Evolutionary conservation across 2,113 vertebrate genomes (phyloP).

Genomic region (Psilopsiagon aurifrons): DNA sequence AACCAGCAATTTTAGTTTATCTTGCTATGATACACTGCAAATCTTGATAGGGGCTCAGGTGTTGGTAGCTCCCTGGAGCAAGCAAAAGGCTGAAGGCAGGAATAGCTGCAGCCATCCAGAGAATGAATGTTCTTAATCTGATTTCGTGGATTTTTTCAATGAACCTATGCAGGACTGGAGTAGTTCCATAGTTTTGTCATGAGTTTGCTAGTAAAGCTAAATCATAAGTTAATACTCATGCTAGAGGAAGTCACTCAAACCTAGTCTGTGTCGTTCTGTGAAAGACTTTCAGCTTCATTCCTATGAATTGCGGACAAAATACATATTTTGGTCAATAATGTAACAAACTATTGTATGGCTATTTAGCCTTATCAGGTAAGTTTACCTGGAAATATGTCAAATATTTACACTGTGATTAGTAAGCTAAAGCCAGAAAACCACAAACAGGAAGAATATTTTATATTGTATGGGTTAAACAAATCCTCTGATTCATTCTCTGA

Average conservation of each 20-base stretch:
- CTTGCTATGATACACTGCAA: background rate
- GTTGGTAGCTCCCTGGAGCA: background rate
- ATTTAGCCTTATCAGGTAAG: background rate
- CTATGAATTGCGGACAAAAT: background rate
- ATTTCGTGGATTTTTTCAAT: background rate
- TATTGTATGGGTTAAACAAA: background rate
- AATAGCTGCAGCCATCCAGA: background rate
- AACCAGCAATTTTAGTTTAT: background rate
- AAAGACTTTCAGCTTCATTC: background rate
- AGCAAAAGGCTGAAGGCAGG: background rate
- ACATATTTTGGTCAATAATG: background rate
- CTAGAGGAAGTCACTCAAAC: background rate
- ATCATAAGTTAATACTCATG: background rate
- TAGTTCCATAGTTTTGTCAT: background rate
- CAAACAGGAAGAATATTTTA: slow-evolving; percentile 1
- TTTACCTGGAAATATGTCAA: background rate
- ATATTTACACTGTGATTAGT: background rate
- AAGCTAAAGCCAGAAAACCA: slow-evolving; percentile 5
- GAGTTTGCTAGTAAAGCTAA: background rate
- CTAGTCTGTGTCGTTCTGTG: background rate
- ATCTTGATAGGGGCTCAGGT: background rate
- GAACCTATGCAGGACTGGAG: background rate
- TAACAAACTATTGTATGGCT: background rate
- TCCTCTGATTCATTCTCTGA: background rate
- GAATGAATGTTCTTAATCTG: background rate